Evolutionary conservation across 2,797 vertebrate species (phyloP), one percentile per base, ranked within the genome.

Genomic region (Cynodonichthys magdalenae): DNA sequence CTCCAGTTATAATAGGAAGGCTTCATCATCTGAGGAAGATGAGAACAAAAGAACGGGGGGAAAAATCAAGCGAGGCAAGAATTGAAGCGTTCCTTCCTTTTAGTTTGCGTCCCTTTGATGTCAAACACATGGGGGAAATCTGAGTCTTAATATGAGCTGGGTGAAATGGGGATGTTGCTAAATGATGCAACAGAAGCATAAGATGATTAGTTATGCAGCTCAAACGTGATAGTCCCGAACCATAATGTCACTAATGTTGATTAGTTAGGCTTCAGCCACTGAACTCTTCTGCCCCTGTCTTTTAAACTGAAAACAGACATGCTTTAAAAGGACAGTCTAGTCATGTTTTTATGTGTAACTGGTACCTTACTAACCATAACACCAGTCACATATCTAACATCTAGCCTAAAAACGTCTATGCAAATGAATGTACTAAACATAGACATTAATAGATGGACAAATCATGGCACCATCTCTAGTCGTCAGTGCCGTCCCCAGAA

Each of bases 21-120:
- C 31, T 79, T 71, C 45, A 45, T 75, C 57, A 45, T 75, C 57
- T 69, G 67, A 53, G 41, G 42, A 51, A 63, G 15, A 63, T 11
- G 53, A 61, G 54, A 39, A 6, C 31, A 50, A n/a, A 31, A 29
- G 47, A 63, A 17, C 58, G 48, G 63, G 61, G 69, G 31, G 36
- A 12, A 36, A 68, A 75, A 80, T 81, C 76, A 79, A 81, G 49
- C 39, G 66, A 82, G 75, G 56, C 14, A 28, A 15, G 27, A 80
- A 72, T 11, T 75, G 52, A 79, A 80, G 68, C 74, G 50, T 79
- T 71, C 49, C 63, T 48, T 59, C 63, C 57, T 84, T 71, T 71
- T 50, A 75, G 67, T 59, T 57, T 34, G 42, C 7, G 17, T 76
- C 73, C 48, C 76, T 89, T 79, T 91, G 87, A 90, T 81, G 84